phyloP scores from a whole-genome alignment of 1,140 invertebrate genomes.

The Grapholita molesta region DNA sequence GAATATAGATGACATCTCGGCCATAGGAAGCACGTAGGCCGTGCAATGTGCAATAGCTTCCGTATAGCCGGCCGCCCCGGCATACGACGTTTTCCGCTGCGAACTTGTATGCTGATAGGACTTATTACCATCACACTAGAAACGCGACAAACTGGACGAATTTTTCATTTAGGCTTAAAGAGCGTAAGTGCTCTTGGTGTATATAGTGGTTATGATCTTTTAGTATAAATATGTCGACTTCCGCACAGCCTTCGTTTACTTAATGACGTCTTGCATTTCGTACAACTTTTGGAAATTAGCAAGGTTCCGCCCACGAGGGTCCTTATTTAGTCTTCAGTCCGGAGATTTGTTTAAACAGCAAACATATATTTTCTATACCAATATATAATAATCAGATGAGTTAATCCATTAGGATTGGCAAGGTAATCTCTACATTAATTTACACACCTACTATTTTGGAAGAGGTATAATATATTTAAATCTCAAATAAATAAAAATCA shows the following conservation, averaged over 20 bases:
- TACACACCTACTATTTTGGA: no score
- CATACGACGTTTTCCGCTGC: neutral
- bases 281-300: neutral
- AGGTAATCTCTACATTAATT: no score
- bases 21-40: neutral
- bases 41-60: neutral
- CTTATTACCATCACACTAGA: neutral
- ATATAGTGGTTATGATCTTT: neutral
- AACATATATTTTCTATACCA: no score
- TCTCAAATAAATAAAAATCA: no score
- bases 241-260: conserved; percentile 14
- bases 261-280: neutral
- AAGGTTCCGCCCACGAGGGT: conserved; percentile 8
- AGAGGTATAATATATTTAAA: no score
- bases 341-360: neutral
- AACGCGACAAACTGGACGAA: neutral
- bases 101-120: neutral
- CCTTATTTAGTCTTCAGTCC: neutral
- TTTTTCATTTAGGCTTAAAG: neutral
- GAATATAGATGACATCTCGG: neutral
- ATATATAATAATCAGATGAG: no score
- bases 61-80: neutral
- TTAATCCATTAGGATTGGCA: no score
- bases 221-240: neutral
- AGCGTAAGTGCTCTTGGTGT: neutral